Conservation (phyloP, 2,888 invertebrate species). For the Drosophila recens region DNA sequence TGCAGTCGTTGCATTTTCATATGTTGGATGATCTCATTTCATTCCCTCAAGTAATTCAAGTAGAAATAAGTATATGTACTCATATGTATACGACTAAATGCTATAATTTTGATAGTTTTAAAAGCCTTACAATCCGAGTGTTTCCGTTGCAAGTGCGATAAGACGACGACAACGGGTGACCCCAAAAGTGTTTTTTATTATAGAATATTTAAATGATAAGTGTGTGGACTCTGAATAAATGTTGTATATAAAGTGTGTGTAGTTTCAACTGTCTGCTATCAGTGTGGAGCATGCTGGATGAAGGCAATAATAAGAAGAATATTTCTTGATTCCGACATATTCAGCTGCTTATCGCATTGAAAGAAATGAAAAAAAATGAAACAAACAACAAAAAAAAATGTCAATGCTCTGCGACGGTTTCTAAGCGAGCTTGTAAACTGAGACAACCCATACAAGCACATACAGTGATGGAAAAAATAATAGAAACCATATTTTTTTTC, state of each 20-base stretch:
- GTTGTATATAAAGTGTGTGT: conserved; percentile 14
- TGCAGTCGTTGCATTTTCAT: conserved; percentile 43
- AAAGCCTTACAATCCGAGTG: conserved; percentile 22
- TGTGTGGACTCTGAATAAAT: background rate
- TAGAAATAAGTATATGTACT: too few species aligned
- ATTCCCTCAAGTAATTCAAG: conserved; percentile 8
- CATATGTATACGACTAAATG: conserved; percentile 3
- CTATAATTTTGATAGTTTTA: conserved; percentile 12
- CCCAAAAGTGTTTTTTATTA: conserved; percentile 46
- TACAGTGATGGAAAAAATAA: too few species aligned
- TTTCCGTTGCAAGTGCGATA: conserved; percentile 76
- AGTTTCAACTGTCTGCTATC: conserved; percentile 37
- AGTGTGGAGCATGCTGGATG: conserved; percentile 21
- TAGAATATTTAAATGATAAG: conserved; percentile 51
- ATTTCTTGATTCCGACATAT: conserved; percentile 15
- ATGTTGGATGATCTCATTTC: conserved; percentile 56
- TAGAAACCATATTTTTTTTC: too few species aligned
- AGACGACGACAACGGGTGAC: conserved; percentile 49
- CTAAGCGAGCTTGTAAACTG: conserved; percentile 69
- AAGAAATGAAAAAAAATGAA: conserved; percentile 10
- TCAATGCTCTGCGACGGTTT: conserved; percentile 62
- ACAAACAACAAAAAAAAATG: conserved; percentile 34
- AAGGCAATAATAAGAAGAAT: conserved; percentile 7
- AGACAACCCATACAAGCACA: conserved; percentile 40
- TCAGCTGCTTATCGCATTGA: conserved; percentile 49